Percentiles rank a stretch among this genome's conserved stretches.
These are phyloP conservation scores for Mandrillus leucophaeus DNA, from an alignment of 2,113 vertebrate genomes.

Conservation along the genomic window DNA sequence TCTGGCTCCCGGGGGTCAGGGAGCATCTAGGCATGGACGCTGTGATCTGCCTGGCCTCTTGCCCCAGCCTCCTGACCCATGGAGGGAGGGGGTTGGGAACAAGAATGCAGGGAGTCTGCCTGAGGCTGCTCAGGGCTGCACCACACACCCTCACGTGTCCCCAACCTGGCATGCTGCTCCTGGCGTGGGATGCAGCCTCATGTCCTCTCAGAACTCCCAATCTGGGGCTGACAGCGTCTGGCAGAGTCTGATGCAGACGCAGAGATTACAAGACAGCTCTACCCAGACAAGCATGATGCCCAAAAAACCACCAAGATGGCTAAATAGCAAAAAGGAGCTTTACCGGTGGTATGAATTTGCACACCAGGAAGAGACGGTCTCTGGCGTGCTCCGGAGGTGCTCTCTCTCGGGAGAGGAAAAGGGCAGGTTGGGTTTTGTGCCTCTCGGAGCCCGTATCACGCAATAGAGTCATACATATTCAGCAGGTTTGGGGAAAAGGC, in stretches of 20 bases:
- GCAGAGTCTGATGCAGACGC: neutral
- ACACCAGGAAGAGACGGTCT: neutral
- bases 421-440: neutral
- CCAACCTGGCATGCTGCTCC: neutral
- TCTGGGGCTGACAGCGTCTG: neutral
- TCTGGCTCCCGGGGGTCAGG: neutral
- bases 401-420: neutral
- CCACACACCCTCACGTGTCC: neutral
- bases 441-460: neutral
- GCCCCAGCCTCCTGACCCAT: neutral
- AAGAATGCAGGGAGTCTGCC: neutral
- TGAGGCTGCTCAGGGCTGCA: neutral
- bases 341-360: neutral
- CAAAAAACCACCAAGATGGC: neutral
- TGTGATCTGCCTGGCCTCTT: neutral
- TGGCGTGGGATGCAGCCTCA: fast-evolving
- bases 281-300: neutral
- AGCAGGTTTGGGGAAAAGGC: neutral
- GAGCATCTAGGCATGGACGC: no score
- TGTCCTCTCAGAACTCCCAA: neutral
- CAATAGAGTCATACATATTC: neutral
- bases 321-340: neutral
- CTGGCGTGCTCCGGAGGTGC: neutral
- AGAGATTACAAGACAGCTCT: no score
- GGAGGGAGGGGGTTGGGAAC: neutral